Conservation (phyloP, 1,140 invertebrate genomes). For the Piezodorus guildinii region DNA sequence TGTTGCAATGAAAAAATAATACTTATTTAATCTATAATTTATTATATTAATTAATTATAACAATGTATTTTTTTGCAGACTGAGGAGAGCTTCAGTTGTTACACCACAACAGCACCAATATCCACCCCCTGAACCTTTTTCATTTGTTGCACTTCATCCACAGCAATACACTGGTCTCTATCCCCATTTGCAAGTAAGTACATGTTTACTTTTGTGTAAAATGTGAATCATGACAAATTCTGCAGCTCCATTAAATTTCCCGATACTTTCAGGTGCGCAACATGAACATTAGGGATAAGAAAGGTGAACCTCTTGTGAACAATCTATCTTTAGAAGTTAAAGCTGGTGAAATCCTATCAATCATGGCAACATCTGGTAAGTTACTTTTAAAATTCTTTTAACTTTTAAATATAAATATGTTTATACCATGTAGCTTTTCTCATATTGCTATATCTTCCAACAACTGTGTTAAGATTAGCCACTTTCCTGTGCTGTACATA, state of each 20-base stretch:
- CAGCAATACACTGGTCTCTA: constrained; percentile 33
- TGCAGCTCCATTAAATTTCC: background rate
- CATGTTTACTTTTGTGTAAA: too few relatives aligned
- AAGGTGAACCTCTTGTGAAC: constrained; percentile 42
- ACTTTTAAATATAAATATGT: too few relatives aligned
- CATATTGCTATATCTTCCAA: too few relatives aligned
- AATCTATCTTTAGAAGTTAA: constrained; percentile 70
- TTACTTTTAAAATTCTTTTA: background rate
- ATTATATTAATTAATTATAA: too few relatives aligned
- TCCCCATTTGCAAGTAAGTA: constrained; percentile 48
- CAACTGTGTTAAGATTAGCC: too few relatives aligned
- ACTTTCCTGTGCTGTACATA: too few relatives aligned
- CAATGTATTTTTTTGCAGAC: too few relatives aligned
- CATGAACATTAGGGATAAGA: constrained; percentile 20
- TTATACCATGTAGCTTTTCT: too few relatives aligned
- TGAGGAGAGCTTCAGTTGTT: constrained; percentile 22
- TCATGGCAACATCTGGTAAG: constrained; percentile 66
- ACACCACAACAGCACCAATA: constrained; percentile 11
- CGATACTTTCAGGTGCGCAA: constrained; percentile 33
- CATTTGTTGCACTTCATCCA: constrained; percentile 23
- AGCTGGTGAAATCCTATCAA: constrained; percentile 77
- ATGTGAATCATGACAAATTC: too few relatives aligned
- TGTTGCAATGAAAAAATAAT: background rate
- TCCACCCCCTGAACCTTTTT: constrained; percentile 19
- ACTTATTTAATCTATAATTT: too few relatives aligned